Percentiles rank a stretch among this genome's conserved stretches.
Conservation (phyloP, 2,797 vertebrate genomes). For the Coregonus sp. region DNA sequence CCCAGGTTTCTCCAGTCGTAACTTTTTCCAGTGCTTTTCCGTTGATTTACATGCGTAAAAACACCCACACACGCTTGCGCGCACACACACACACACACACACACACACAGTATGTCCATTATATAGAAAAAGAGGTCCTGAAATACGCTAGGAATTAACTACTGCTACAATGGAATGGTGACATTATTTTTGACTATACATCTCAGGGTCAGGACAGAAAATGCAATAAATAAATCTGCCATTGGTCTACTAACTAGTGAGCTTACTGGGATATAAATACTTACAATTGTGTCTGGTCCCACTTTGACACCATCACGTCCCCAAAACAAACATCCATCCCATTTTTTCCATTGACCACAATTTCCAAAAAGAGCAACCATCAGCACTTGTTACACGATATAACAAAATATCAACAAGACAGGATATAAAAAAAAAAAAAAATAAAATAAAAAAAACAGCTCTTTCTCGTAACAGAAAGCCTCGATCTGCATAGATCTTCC, state of each 20-base stretch:
- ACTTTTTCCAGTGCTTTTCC: conserved; percentile 45
- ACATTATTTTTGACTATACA: conserved; percentile 25
- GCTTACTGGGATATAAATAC: conserved; percentile 34
- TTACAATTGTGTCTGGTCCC: conserved; percentile 44
- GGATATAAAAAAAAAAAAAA: not conserved
- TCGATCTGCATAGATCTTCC: not conserved
- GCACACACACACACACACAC: conserved; percentile 19
- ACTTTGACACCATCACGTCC: not conserved
- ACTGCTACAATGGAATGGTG: conserved; percentile 42
- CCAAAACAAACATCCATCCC: not conserved
- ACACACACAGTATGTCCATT: conserved; percentile 9
- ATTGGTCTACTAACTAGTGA: conserved; percentile 32
- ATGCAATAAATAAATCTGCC: conserved; percentile 60
- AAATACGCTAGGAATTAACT: conserved; percentile 42
- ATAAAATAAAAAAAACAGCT: conserved; percentile 8
- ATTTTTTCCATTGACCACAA: conserved; percentile 15
- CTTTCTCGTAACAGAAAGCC: not conserved
- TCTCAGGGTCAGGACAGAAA: conserved; percentile 39
- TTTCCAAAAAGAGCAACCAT: conserved; percentile 28
- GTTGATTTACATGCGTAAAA: conserved; percentile 20
- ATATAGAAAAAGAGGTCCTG: conserved; percentile 58
- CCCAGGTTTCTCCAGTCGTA: conserved; percentile 35
- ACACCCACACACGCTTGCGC: not conserved
- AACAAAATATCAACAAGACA: conserved; percentile 23
- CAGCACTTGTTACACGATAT: not conserved